Base-by-base conservation (phyloP, 2,888 invertebrate genomes). In the Linhomoeus sp. region DNA sequence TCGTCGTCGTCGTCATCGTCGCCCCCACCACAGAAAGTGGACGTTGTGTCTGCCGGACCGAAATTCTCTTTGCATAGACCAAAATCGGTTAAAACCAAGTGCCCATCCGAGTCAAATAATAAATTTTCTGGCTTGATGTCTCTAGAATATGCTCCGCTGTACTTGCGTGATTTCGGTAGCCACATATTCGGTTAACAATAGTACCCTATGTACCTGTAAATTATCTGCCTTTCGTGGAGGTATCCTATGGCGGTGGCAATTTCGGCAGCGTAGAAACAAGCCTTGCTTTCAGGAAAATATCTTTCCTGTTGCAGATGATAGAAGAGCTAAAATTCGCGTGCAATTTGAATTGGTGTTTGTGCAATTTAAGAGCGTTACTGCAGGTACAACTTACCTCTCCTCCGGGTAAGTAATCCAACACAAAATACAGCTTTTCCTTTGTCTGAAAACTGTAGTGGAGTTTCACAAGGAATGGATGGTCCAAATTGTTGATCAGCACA, bases 121-220 rank as follows among this genome's bases (percentile, higher is more conserved):
- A 76, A 67, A 59, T 75, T 75, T 64, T 75, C 75, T 41, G 75
- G 75, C 59, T 76, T 76, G 56, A 76, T 65, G 66, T 75, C 75
- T 52, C 75, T 70, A 55, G 38, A 64, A 52, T 54, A 26, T 49
- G 45, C 7, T 35, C 46, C n/a, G n/a, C n/a, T n/a, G n/a, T n/a
- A n/a, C n/a, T n/a, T n/a, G n/a, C n/a, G n/a, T n/a, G n/a, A n/a
- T 33, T 33, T 12, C 9, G 15, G 15, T 12, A 12, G 9, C 15
- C 33, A 33, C 12, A 12, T 33, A 33, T 12, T 12, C 12, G 12
- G 15, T 50, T 12, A n/a, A n/a, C n/a, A n/a, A n/a, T n/a, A n/a
- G n/a, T n/a, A n/a, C n/a, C n/a, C n/a, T n/a, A n/a, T 46, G 7
- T 53, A 65, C 70, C 72, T 64, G 62, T 76, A 76, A 43, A 76